Evolutionary conservation across 2,113 vertebrate species (phyloP).

Genomic region (Hystrix brachyura): DNA sequence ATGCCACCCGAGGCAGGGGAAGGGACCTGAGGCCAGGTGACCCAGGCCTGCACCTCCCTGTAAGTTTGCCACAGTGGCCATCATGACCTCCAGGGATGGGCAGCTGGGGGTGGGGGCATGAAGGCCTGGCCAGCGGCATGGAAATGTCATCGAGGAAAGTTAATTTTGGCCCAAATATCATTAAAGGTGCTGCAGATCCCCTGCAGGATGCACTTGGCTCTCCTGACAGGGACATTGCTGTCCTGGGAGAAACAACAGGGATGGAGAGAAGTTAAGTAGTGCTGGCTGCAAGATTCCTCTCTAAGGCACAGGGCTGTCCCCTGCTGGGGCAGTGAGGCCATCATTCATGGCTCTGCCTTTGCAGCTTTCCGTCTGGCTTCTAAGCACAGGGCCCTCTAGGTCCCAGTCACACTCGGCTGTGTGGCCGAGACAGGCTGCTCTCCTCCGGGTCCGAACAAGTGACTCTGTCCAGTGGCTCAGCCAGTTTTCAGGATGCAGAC

Average conservation of each 20-base stretch:
- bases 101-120: neutral
- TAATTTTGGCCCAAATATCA: neutral
- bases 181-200: neutral
- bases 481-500: no score
- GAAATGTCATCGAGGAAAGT: neutral
- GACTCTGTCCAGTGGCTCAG: no score
- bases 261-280: neutral
- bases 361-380: neutral
- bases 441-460: neutral
- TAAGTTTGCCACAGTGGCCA: neutral
- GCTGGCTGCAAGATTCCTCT: neutral
- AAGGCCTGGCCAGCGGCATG: neutral
- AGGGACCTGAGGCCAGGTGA: neutral
- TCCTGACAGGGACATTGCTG: neutral
- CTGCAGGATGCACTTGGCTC: neutral
- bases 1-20: neutral
- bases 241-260: no score
- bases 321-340: neutral
- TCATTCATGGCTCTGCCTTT: neutral
- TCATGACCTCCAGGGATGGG: neutral
- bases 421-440: neutral
- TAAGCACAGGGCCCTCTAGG: neutral
- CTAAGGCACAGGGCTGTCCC: neutral
- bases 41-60: neutral
- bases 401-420: no score